Evolutionary conservation across 2,888 invertebrate genomes (phyloP).

Genomic region (Melanargia galathea): DNA sequence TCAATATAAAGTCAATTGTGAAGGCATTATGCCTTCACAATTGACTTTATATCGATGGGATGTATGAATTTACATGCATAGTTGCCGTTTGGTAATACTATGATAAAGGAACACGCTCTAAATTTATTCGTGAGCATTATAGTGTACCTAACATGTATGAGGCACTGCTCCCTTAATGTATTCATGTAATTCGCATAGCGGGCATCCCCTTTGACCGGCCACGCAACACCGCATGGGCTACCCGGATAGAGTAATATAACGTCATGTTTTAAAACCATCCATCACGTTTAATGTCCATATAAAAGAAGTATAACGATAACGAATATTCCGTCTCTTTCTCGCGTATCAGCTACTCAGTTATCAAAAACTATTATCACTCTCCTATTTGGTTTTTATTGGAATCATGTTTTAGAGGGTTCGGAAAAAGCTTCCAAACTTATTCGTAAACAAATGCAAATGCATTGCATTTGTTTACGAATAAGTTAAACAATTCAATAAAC

Average conservation of each 20-base stretch:
- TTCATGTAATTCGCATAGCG: slow-evolving; percentile 82
- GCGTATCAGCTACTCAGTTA: slow-evolving; percentile 48
- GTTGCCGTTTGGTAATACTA: slow-evolving; percentile 63
- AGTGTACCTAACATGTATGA: slow-evolving; percentile 73
- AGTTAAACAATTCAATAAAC: slow-evolving; percentile 27
- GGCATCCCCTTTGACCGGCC: slow-evolving; percentile 82
- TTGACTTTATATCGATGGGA: slow-evolving; percentile 58
- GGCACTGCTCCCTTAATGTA: slow-evolving; percentile 79
- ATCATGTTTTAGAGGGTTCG: neutral
- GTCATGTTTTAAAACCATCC: slow-evolving; percentile 82
- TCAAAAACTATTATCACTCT: neutral
- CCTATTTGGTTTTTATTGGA: neutral
- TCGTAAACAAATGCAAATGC: slow-evolving; percentile 4
- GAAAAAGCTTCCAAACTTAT: neutral
- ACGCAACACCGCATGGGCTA: slow-evolving; percentile 78
- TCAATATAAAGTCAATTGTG: no score
- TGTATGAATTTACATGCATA: slow-evolving; percentile 70
- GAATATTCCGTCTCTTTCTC: slow-evolving; percentile 63
- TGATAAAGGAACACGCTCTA: slow-evolving; percentile 76
- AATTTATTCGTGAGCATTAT: slow-evolving; percentile 81
- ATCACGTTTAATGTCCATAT: slow-evolving; percentile 80
- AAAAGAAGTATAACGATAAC: slow-evolving; percentile 62
- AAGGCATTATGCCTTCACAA: slow-evolving; percentile 46
- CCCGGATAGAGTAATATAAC: slow-evolving; percentile 79
- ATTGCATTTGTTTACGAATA: slow-evolving; percentile 18